Base-by-base conservation (phyloP, 1,140 invertebrate species). In the Halesus radiatus region DNA sequence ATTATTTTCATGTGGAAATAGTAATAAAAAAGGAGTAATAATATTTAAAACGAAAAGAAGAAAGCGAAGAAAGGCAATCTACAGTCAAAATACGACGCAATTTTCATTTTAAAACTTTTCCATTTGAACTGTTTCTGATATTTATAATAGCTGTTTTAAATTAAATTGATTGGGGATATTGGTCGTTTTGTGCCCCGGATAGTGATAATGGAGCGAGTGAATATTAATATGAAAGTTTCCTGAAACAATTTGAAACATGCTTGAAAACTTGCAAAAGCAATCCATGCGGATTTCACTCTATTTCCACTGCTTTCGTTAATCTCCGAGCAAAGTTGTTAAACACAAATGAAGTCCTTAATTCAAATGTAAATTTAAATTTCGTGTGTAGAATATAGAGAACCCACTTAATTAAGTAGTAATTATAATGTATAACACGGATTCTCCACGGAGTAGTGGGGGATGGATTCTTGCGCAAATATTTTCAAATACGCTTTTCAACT, bases 301-400 rank as follows among this genome's bases (percentile, higher is more conserved):
- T 54, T 72, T 52, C 68, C 50, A 54, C 52, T 52, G 50, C 68
- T 72, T 72, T 52, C 37, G 68, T 54, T 45, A 53, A 72, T 50
- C 22, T 52, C 20, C 15, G 15, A 72, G 68, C 18, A 52, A 15
- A 53, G 50, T 72, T 26, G 10, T 70, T 52, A 72, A 72, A 72
- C 50, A 72, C 68, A 22, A 53, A 26, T 29, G 62, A 66, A 66
- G 23, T 15, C 62, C 68, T 50, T 72, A 22, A 72, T 53, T 20
- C 68, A 72, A 66, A 72, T 72, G 68, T 72, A 53, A 72, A 53
- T 72, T 66, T 66, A 66, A 66, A 66, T 52, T 53, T 54, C 50
- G 45, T 54, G 68, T 72, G 20, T 72, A 52, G 68, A 72, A 72
- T 72, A 72, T 26, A 72, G 68, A 72, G 68, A 72, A 52, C 32